A percentile compares a stretch with the other conserved stretches of the same genome.
phyloP scores from a whole-genome alignment of 2,797 vertebrate genomes.

The Coreius guichenoti region DNA sequence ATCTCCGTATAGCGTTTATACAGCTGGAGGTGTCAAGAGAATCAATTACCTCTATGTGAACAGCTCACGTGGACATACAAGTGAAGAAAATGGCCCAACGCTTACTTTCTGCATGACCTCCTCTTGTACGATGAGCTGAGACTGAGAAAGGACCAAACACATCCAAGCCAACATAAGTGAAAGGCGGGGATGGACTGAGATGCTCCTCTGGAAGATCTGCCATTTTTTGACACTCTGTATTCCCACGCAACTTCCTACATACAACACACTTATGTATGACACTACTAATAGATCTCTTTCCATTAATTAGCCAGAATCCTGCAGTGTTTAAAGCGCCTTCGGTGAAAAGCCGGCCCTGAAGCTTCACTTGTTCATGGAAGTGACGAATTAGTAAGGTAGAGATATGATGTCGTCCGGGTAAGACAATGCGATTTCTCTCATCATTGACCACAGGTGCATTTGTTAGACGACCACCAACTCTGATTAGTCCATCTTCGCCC shows the following conservation, averaged over 20 bases:
- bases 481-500: background rate
- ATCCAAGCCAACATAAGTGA: conserved; percentile 1
- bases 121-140: background rate
- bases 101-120: conserved; percentile 26
- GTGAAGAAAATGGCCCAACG: conserved; percentile 45
- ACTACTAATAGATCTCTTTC: conserved; percentile 14
- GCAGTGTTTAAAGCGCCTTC: conserved; percentile 9
- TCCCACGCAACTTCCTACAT: conserved; percentile 23
- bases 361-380: conserved; percentile 13
- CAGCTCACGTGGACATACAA: conserved; percentile 33
- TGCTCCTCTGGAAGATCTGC: conserved; percentile 33
- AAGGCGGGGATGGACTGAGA: conserved; percentile 6
- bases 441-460: conserved; percentile 10
- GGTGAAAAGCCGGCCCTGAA: conserved; percentile 34
- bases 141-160: conserved; percentile 10
- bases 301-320: conserved; percentile 41
- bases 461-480: conserved; percentile 36
- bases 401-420: conserved; percentile 26
- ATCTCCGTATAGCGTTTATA: conserved; percentile 42
- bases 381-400: conserved; percentile 20
- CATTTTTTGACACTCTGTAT: conserved; percentile 31
- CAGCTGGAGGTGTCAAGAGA: conserved; percentile 21
- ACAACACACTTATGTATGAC: conserved; percentile 41
- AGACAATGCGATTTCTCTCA: conserved; percentile 28
- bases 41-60: conserved; percentile 41